Evolutionary conservation across 2,797 vertebrate species (phyloP).

Genomic region (Artibeus jamaicensis): DNA sequence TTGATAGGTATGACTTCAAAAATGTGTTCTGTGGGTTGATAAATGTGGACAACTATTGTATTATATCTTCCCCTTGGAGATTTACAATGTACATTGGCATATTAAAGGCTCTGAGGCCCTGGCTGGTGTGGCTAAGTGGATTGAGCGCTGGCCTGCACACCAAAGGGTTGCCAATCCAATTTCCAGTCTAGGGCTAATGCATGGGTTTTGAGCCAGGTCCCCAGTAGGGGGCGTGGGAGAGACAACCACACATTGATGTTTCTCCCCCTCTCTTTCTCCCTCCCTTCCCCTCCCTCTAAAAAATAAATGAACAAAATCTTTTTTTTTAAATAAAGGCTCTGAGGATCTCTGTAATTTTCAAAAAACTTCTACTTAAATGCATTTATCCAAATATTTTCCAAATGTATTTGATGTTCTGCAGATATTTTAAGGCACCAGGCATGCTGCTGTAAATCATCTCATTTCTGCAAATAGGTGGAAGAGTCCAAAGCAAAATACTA

Average conservation of each 20-base stretch:
- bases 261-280: too few species aligned
- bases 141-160: too few species aligned
- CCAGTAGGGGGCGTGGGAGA: accelerated
- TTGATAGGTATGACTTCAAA: not conserved
- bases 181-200: too few species aligned
- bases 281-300: too few species aligned
- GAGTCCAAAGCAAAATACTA: not conserved
- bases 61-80: not conserved
- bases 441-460: not conserved
- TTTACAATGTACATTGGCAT: not conserved
- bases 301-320: too few species aligned
- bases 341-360: not conserved
- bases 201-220: too few species aligned
- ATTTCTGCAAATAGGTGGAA: not conserved
- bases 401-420: not conserved
- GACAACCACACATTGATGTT: too few species aligned
- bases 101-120: not conserved
- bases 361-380: not conserved
- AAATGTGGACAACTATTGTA: not conserved
- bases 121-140: too few species aligned
- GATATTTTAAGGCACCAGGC: not conserved
- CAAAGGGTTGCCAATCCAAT: too few species aligned
- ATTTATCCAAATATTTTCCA: not conserved
- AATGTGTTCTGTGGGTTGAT: not conserved
- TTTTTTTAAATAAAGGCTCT: not conserved